Evolutionary conservation across 2,797 vertebrate species (phyloP).

Genomic region (Thripadectes ignobilis): DNA sequence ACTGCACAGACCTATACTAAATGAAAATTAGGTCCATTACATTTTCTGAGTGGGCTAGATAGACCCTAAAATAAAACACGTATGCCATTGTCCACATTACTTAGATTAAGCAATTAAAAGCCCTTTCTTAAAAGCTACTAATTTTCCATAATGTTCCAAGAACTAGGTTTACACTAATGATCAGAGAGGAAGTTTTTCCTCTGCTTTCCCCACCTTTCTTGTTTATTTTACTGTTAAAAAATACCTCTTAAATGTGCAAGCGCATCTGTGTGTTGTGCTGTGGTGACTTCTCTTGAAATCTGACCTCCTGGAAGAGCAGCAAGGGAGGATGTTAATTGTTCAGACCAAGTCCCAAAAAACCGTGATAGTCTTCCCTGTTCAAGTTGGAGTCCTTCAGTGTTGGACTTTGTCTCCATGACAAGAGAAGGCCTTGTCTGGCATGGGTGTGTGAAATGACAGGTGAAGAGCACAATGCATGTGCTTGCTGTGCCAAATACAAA

Average conservation of each 20-base stretch:
- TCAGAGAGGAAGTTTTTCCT: conserved; percentile 7
- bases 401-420: not conserved
- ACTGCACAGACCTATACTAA: conserved; percentile 87
- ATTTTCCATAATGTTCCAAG: conserved; percentile 71
- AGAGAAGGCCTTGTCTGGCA: not conserved
- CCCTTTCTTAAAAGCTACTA: conserved; percentile 78
- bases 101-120: conserved; percentile 84
- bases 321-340: not conserved
- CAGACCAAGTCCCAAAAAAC: not conserved
- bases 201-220: conserved; percentile 36
- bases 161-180: conserved; percentile 69
- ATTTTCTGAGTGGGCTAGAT: conserved; percentile 81
- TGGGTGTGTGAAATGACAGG: not conserved
- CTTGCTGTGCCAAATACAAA: not conserved
- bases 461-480: not conserved
- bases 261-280: not conserved
- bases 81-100: conserved; percentile 81
- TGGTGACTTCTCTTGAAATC: not conserved
- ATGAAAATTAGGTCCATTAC: conserved; percentile 87
- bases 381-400: not conserved
- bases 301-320: not conserved
- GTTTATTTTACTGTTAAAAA: conserved; percentile 50
- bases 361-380: not conserved
- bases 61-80: conserved; percentile 84
- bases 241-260: not conserved